Base-by-base conservation (phyloP, 2,888 invertebrate genomes). In the Nesidiocoris tenuis region DNA sequence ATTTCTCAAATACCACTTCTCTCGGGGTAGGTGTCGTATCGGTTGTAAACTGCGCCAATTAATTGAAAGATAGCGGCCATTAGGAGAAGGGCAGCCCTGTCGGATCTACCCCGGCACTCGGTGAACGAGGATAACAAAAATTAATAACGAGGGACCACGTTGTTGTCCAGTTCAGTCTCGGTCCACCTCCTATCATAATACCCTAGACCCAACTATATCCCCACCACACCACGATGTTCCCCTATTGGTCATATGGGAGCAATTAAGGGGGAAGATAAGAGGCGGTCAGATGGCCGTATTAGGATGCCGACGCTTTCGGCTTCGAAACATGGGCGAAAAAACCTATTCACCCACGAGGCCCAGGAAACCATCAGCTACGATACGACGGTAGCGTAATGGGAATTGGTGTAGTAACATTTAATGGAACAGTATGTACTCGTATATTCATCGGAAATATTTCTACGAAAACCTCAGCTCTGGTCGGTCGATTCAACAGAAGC, bases 261-360 rank as follows among this genome's bases (percentile, higher is more conserved):
- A 67, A 67, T 67, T 67, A 67, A 54, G 55, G 67, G n/a, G 67
- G 39, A 18, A 67, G 67, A 67, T 67, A 67, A 67, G 67, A 67
- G 67, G 17, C 55, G 67, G 55, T 39, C 39, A n/a, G n/a, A n/a
- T n/a, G 39, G 39, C 12, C 39, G 39, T 39, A 39, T 39, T 39
- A 7, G 39, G 39, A n/a, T n/a, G n/a, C n/a, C n/a, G n/a, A 39
- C 39, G 39, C 39, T 39, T 12, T 3, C 12, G 39, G 39, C 12
- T 39, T 7, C 39, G 39, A 39, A 12, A 39, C 39, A 7, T 3
- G 39, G 39, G 39, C 3, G 39, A 39, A 39, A 39, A 39, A 39
- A 39, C 39, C 39, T 12, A 39, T 7, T n/a, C n/a, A n/a, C n/a
- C n/a, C n/a, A n/a, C n/a, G n/a, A n/a, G n/a, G n/a, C n/a, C n/a